Conservation (phyloP, 2,888 invertebrate species). For the Noctua fimbriata region DNA sequence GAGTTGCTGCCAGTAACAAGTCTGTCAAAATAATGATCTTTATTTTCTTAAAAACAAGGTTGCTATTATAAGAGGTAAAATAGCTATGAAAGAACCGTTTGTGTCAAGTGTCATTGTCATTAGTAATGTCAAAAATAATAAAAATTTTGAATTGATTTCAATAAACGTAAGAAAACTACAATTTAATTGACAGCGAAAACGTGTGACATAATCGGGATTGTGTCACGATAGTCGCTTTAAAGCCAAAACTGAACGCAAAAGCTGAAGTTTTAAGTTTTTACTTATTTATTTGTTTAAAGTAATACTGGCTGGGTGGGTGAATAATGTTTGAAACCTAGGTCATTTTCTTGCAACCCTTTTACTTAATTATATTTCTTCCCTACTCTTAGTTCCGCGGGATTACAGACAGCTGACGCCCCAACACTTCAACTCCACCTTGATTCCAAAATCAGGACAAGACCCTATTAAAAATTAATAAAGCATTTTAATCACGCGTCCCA, state of each 20-base stretch:
- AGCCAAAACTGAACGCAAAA: too few species aligned
- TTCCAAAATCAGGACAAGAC: constrained; percentile 41
- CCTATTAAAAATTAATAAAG: constrained; percentile 59
- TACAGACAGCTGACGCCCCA: constrained; percentile 34
- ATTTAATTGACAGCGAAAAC: not conserved
- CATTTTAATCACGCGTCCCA: constrained; percentile 49
- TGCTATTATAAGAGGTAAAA: not conserved
- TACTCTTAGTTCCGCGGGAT: constrained; percentile 8
- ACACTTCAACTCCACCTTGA: constrained; percentile 47
- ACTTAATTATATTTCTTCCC: constrained; percentile 1
- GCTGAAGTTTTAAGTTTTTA: too few species aligned
- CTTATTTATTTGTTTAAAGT: too few species aligned
- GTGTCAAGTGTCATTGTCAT: too few species aligned
- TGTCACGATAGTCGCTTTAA: not conserved
- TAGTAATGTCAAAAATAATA: not conserved
- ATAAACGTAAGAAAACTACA: not conserved
- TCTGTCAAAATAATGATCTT: not conserved
- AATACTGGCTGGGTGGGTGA: not conserved
- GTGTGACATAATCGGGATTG: too few species aligned
- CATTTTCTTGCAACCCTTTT: not conserved
- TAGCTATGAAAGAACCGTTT: too few species aligned
- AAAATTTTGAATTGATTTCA: not conserved
- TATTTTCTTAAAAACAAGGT: not conserved
- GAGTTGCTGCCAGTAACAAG: not conserved
- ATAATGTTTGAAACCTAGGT: not conserved